Evolutionary conservation across 53 echinoderm and acorn worm genomes (phyloP), one percentile per base, ranked within the genome.

Genomic region (Actinopyga echinites): DNA sequence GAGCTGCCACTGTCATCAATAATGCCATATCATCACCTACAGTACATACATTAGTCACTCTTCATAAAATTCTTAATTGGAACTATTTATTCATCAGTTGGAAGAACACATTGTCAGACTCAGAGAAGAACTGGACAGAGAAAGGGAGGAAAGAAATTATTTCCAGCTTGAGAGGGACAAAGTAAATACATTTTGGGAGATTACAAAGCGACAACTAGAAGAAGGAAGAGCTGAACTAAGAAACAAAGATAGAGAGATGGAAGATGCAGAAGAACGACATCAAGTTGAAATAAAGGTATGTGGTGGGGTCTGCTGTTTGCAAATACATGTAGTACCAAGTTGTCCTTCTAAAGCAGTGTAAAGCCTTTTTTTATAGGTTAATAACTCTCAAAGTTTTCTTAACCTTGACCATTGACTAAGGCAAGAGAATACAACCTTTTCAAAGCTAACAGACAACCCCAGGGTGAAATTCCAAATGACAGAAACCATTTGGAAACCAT

Each of bases 171-270:
- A 93, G 82, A 79, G 96, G 57, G 96, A 96, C 77, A 96, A 96
- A 60, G 96, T 96, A 49, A 96, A 96, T 64, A 96, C 96, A 30
- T 96, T 96, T 92, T 96, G 96, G 96, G 96, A 96, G 79, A 96
- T 96, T 32, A 91, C 96, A 17, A 96, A 96, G 82, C 56, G 96
- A 30, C 96, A 96, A 56, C 86, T 88, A 28, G 96, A 96, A 22
- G 96, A 96, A 75, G 79, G 86, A 15, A 86, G 87, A 74, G 93
- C 93, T 30, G 96, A 94, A 53, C 86, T 96, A 34, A 82, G 96
- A 38, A 96, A 96, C 84, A 96, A 96, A 69, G 96, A 96, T 73
- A 83, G 96, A 37, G 96, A 96, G 49, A 96, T 96, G 96, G 96
- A 96, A 65, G 96, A 96, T 88, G 93, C 96, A 20, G 96, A 96